Base-by-base conservation (phyloP, 2,888 invertebrate genomes). In the Acronicta leporina region DNA sequence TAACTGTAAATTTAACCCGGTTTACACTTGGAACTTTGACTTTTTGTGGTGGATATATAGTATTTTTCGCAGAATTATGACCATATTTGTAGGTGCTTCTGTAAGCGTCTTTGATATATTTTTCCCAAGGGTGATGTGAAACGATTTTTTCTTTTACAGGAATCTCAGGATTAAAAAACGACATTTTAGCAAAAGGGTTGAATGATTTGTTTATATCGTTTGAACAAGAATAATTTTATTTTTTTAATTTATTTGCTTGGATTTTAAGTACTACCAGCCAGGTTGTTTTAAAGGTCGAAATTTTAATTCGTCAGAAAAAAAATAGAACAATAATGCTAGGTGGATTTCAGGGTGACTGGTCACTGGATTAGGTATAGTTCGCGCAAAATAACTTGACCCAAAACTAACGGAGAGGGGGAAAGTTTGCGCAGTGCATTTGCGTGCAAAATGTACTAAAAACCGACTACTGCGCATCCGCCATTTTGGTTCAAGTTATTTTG, bases 41-140 rank as follows among this genome's bases (percentile, higher is more conserved):
- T 56, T 83, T 81, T 60, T 80, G 80, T 3, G 67, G 68, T 2
- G 92, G 90, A 68, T 88, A 90, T 7, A 63, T 40, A 9, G 89
- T 88, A 67, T 94, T 93, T 13, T 82, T 76, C 13, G 87, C 74
- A 14, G 92, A 90, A 68, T 93, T 93, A 72, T 94, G 94, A 4
- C 80, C 86, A 77, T 87, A 76, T 80, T 87, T 90, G 11, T 87
- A 84, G 68, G 75, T 81, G 40, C 76, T 62, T 5, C 66, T 53
- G 70, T 85, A 82, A 5, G 63, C 49, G 57, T 83, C 72, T 80
- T 90, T 91, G 56, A 93, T 87, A 13, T 57, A 68, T 51, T 67
- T 84, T 75, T 87, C 84, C 91, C 92, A 92, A 2, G 92, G 92
- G 77, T 94, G 92, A 49, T 55, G 74, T 5, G 63, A 51, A 35